Evolutionary conservation across 2,888 invertebrate genomes (phyloP).

Genomic region (Aphodius sticticus): DNA sequence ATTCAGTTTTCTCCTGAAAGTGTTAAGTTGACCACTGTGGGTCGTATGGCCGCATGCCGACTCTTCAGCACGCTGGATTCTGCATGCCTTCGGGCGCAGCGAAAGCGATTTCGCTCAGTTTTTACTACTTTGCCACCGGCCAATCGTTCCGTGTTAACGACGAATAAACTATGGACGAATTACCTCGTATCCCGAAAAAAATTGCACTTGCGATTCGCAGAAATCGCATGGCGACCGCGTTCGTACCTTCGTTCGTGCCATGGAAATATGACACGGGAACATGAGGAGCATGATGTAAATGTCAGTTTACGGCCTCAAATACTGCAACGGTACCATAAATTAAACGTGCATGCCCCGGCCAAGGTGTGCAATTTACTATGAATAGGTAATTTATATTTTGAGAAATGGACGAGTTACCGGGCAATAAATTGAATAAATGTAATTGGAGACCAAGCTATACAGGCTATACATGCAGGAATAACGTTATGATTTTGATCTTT

Average conservation of each 20-base stretch:
- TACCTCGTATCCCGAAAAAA: background rate
- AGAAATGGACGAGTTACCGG: background rate
- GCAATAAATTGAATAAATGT: background rate
- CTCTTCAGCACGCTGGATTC: background rate
- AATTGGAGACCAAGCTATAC: background rate
- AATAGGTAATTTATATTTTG: background rate
- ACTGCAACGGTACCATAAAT: background rate
- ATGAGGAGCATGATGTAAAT: background rate
- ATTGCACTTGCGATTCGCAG: background rate
- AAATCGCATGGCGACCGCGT: background rate
- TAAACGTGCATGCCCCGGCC: background rate
- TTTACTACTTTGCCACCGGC: background rate
- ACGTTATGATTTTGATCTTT: too few relatives aligned
- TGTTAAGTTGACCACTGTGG: background rate
- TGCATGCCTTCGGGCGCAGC: background rate
- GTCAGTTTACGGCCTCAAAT: constrained; percentile 4
- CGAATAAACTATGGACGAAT: constrained; percentile 4
- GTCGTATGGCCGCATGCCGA: background rate
- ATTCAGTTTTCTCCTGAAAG: background rate
- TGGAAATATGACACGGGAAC: background rate
- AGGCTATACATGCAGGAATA: background rate
- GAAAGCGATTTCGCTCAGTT: background rate
- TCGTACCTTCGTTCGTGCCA: background rate
- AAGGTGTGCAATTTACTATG: background rate
- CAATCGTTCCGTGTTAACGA: background rate